Base-by-base conservation (phyloP, 2,797 vertebrate genomes). In the Microcaecilia unicolor region DNA sequence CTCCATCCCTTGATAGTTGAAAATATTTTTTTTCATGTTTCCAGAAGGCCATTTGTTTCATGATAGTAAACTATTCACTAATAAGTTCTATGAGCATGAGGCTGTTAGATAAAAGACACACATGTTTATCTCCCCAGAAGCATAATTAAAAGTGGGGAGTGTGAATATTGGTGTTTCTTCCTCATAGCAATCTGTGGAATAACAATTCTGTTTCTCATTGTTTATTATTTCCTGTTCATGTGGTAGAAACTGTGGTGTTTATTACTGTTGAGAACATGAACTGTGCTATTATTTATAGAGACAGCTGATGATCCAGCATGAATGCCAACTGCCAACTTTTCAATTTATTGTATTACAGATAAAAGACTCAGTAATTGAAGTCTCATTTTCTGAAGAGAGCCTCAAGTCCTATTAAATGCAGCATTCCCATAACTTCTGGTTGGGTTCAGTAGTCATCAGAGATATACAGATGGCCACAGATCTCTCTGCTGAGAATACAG, bases 111-210 rank as follows among this genome's bases (percentile, higher is more conserved):
- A 31, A 63, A 42, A 8, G 19, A 54, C 37, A 7, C 39, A 11
- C 11, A 44, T 21, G 19, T 38, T 59, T 59, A 50, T 48, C 35
- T 32, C 48, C 2, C 8, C 36, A 30, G 14, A 58, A 26, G 6
- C 32, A 25, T 32, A 58, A 66, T 54, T 58, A 48, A 18, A 48
- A 61, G 9, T 44, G 32, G 22, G 31, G 48, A 54, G 55, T 62
- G 13, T 18, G 21, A 65, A 15, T 45, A 41, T 49, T 64, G 51
- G 37, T 26, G 13, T 45, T 52, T 48, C 3, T 37, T 56, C 64
- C 48, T 9, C 34, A 34, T 10, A 4, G 8, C 40, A 53, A 54
- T 44, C 14, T 25, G 15, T 25, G 44, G 45, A 58, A 55, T 47
- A 16, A 31, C 22, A 54, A 37, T 51, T 44, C 22, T 46, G 11